Base-by-base conservation (phyloP, 2,888 invertebrate genomes). In the Elgonia sp. region DNA sequence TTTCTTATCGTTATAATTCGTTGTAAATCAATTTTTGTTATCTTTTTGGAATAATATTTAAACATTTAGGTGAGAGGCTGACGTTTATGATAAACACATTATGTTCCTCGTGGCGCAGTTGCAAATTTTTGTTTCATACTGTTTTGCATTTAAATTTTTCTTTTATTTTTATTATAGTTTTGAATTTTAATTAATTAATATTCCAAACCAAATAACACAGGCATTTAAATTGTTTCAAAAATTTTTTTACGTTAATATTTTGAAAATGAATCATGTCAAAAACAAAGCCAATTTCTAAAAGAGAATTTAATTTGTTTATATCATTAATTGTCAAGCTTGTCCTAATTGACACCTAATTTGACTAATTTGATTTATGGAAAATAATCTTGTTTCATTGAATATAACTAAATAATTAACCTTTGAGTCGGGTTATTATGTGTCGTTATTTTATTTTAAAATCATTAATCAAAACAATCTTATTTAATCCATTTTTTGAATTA, bases 11-110 rank as follows among this genome's bases (percentile, higher is more conserved):
- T n/a, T 46, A 20, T 46, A 20, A 18, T 75, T 75, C 75, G 20
- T 21, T 75, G 46, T 29, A 60, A 60, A 46, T 60, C 29, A 37
- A 18, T n/a, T 46, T 75, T 29, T 29, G 63, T 76, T 76, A 76
- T 76, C 76, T 50, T 63, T 50, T 63, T 76, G 29, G n/a, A 76
- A 76, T 76, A 76, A 76, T 76, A 76, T 76, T 76, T 50, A 65
- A 76, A 65, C 63, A 21, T 63, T 73, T 63, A 76, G 63, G 50
- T 76, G 76, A 50, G 29, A 29, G 29, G 29, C 63, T 65, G 63
- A 65, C 39, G 53, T 53, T 39, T 46, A 37, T 76, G 63, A 76
- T 63, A 63, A 70, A 53, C 18, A 55, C 72, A 21, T 72, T 21
- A 53, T 50, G 46, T 70, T 55, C 16, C 53, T 20, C 50, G 21